Evolutionary conservation across 2,113 vertebrate species (phyloP).

Genomic region (Pelecanoides urinatrix): DNA sequence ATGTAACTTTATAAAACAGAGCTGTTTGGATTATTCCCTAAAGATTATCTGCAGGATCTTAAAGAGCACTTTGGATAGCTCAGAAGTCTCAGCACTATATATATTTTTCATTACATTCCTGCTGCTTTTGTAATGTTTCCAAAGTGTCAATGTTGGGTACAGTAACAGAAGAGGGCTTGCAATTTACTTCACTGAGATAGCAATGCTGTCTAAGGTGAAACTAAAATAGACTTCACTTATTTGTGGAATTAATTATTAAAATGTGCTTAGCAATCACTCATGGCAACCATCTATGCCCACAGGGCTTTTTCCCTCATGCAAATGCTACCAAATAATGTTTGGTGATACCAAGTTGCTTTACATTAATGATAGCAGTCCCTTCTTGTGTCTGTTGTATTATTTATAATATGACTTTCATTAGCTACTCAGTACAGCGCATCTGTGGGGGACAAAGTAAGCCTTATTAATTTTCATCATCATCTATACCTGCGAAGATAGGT

Average conservation of each 20-base stretch:
- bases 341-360: background rate
- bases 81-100: background rate
- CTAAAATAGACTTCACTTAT: slow-evolving; percentile 49
- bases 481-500: background rate
- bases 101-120: slow-evolving; percentile 50
- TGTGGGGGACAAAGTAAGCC: background rate
- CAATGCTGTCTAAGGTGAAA: slow-evolving; percentile 17
- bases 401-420: slow-evolving; percentile 17
- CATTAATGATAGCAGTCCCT: background rate
- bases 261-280: background rate
- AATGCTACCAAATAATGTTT: background rate
- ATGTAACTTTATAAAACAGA: background rate
- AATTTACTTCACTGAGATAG: background rate
- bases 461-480: background rate
- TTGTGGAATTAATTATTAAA: slow-evolving; percentile 53
- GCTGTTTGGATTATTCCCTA: slow-evolving; percentile 15
- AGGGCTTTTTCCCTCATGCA: background rate
- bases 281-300: background rate
- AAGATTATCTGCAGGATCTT: slow-evolving; percentile 31
- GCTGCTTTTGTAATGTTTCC: slow-evolving; percentile 39
- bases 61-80: slow-evolving; percentile 23
- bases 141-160: background rate
- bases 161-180: background rate
- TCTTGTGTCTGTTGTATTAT: slow-evolving; percentile 12
- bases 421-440: background rate